These are phyloP conservation scores for Dicentrarchus labrax DNA, from an alignment of 2,113 vertebrate species.

Conservation along the genomic window DNA sequence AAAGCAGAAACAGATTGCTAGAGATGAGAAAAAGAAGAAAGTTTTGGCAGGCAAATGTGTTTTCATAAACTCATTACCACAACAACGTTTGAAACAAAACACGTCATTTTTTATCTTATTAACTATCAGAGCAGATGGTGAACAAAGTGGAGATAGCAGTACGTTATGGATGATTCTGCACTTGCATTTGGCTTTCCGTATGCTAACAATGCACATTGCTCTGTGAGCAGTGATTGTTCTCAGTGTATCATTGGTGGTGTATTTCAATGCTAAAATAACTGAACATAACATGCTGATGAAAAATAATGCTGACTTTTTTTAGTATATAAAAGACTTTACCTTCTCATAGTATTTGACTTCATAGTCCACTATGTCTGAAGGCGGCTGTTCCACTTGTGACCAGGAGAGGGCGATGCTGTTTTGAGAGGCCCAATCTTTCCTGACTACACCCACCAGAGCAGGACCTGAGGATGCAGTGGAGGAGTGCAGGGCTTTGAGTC, in stretches of 20 bases:
- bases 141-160: conserved; percentile 27
- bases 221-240: conserved; percentile 22
- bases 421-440: conserved; percentile 95
- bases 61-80: conserved; percentile 34
- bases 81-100: conserved; percentile 36
- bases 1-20: conserved; percentile 31
- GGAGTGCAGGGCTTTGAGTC: conserved; percentile 13
- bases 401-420: conserved; percentile 98
- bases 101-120: conserved; percentile 20
- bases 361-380: conserved; percentile 94
- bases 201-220: conserved; percentile 35
- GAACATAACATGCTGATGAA: neutral
- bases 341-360: conserved; percentile 99
- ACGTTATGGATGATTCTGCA: conserved; percentile 20
- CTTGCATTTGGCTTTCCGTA: conserved; percentile 35
- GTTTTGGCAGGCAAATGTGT: conserved; percentile 21
- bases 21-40: conserved; percentile 30
- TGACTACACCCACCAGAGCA: conserved; percentile 93
- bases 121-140: conserved; percentile 44
- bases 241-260: neutral
- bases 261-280: neutral
- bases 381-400: conserved; percentile 93
- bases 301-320: neutral
- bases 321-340: conserved; percentile 76
- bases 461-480: conserved; percentile 84